Evolutionary conservation across 2,113 vertebrate species (phyloP), one percentile per base, ranked within the genome.

Genomic region (Oceanodroma tethys): DNA sequence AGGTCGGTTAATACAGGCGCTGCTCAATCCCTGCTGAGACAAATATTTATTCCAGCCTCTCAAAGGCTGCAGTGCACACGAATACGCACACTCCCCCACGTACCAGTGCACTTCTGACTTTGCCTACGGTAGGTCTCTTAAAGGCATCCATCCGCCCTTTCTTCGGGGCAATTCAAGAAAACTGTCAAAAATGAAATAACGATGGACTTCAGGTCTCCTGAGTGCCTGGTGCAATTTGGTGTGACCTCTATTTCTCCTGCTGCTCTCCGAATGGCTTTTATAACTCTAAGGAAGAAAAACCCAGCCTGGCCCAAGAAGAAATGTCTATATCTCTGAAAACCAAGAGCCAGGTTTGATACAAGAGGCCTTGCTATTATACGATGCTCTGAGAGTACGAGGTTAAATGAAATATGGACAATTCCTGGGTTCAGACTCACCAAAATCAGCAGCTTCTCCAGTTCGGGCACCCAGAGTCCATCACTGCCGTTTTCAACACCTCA

Each of bases 81-180:
- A 19, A 86, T 6, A 45, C 0, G 2, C 25, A 40, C 62, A 4
- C 13, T 23, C 38, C 36, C 5, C 2, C 14, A 16, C 0, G 0
- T 1, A 32, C 15, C 75, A 30, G 10, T 19, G 60, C 52, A 2
- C 8, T 53, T 6, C 47, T 11, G 42, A 9, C 38, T 68, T 30
- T 27, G 15, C 17, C 14, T 38, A 7, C 2, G 1, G 12, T 5
- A 58, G 9, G 67, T 32, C 7, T 73, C n/a, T 32, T 18, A 47
- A 56, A 56, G n/a, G 13, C 38, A 48, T 42, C 29, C 17, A 29
- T 15, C 20, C 2, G 0, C 12, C 42, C 16, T 27, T 80, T 65
- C n/a, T n/a, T 11, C 2, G 20, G 19, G 21, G 3, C 12, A 65
- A n/a, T 36, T 55, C 45, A 58, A 67, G 18, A 17, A 72, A 81